A percentile compares a stretch with the other conserved stretches of the same genome.
These are phyloP conservation scores for Diadumene lineata DNA, from an alignment of 92 coral and sea anemone species.

Conservation along the genomic window DNA sequence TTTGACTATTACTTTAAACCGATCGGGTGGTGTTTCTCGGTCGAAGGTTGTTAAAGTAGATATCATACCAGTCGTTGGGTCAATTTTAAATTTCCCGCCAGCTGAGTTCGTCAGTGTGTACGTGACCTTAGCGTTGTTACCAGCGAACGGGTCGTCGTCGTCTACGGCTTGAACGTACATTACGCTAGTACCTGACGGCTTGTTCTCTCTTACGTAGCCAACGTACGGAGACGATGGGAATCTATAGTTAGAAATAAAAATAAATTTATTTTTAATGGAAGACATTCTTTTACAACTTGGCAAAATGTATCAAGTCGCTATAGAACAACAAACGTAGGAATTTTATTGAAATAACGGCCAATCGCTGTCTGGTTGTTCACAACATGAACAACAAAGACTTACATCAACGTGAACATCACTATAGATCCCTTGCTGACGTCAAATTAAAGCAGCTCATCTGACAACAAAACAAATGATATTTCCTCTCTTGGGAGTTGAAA, in stretches of 20 bases:
- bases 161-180: conserved; percentile 72
- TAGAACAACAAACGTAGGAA: too few species aligned
- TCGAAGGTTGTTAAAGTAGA: conserved; percentile 45
- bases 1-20: conserved; percentile 53
- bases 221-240: conserved; percentile 72
- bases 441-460: too few species aligned
- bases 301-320: too few species aligned
- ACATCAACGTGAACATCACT: too few species aligned
- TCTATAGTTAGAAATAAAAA: not conserved
- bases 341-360: too few species aligned
- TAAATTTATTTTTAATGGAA: too few species aligned
- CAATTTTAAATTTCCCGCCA: conserved; percentile 52
- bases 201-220: conserved; percentile 60
- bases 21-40: conserved; percentile 67
- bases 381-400: too few species aligned
- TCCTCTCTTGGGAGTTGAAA: too few species aligned
- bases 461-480: too few species aligned
- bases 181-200: conserved; percentile 58
- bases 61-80: conserved; percentile 55
- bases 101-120: conserved; percentile 64
- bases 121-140: conserved; percentile 53
- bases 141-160: conserved; percentile 59
- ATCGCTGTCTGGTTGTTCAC: too few species aligned
- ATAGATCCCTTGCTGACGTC: too few species aligned
- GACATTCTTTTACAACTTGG: too few species aligned